Evolutionary conservation across 2,113 vertebrate genomes (phyloP).

Genomic region (Hepsetus odoe): DNA sequence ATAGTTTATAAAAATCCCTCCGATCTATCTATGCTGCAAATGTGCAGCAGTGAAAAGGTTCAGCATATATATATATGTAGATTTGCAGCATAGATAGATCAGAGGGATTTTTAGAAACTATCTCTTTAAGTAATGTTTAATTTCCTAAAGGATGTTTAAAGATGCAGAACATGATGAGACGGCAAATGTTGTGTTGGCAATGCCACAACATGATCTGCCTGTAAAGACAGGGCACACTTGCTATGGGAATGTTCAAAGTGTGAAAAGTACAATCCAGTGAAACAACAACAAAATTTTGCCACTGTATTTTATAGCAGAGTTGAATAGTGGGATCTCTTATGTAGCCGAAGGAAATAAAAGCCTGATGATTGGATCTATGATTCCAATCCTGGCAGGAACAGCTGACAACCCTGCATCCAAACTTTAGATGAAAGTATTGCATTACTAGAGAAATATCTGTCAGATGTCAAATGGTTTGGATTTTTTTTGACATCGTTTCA

Average conservation of each 20-base stretch:
- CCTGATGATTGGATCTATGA: background rate
- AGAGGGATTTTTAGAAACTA: too few relatives aligned
- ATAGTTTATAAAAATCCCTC: too few relatives aligned
- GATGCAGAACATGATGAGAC: too few relatives aligned
- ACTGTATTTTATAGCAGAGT: background rate
- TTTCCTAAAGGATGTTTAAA: too few relatives aligned
- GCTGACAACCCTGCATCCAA: constrained; percentile 1
- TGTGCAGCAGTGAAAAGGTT: too few relatives aligned
- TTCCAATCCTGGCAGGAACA: background rate
- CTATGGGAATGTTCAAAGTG: constrained; percentile 31
- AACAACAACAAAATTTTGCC: constrained; percentile 3
- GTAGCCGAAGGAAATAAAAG: constrained; percentile 7
- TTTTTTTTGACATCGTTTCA: constrained; percentile 39
- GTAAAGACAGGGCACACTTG: constrained; percentile 34
- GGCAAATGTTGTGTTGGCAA: constrained; percentile 17
- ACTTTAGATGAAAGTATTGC: constrained; percentile 24
- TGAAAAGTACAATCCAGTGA: constrained; percentile 30
- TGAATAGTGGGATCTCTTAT: background rate
- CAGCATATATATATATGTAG: too few relatives aligned
- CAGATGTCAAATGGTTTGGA: constrained; percentile 27
- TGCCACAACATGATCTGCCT: constrained; percentile 19
- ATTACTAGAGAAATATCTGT: constrained; percentile 22
- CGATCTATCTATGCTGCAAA: too few relatives aligned
- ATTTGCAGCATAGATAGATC: too few relatives aligned
- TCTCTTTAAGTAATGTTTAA: too few relatives aligned